These are phyloP conservation scores for Pogonocichla stellata DNA, from an alignment of 2,113 vertebrate genomes.

Conservation along the genomic window DNA sequence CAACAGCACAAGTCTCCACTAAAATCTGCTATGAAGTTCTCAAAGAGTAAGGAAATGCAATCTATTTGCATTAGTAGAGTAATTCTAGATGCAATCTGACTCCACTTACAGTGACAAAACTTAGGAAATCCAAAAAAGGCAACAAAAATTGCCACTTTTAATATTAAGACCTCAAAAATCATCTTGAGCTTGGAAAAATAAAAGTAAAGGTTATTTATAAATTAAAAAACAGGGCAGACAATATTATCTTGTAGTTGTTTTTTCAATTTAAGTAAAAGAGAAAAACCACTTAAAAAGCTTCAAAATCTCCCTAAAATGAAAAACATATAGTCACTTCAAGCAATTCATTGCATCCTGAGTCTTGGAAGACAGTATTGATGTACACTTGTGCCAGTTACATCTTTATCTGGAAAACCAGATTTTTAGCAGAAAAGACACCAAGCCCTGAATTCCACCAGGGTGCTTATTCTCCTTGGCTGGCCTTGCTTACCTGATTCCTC, in stretches of 20 bases:
- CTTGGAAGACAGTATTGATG: not conserved
- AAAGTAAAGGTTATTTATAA: not conserved
- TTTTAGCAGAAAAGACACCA: not conserved
- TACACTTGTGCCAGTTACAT: not conserved
- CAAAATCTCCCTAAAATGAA: not conserved
- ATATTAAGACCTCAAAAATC: not conserved
- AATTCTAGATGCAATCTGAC: not conserved
- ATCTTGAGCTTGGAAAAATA: not conserved
- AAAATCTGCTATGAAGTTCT: not conserved
- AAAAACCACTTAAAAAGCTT: not conserved
- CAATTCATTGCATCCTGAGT: not conserved
- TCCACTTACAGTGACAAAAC: not conserved
- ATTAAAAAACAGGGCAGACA: not conserved
- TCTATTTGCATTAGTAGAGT: no score
- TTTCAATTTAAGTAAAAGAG: not conserved
- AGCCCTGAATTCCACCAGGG: not conserved
- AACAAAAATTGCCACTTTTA: not conserved
- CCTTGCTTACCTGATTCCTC: constrained; percentile 88
- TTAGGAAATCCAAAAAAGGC: not conserved
- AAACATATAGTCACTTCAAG: not conserved
- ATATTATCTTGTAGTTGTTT: not conserved
- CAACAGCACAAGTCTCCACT: not conserved
- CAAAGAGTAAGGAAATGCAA: not conserved
- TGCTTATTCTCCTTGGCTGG: not conserved
- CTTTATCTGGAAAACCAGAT: not conserved